Evolutionary conservation across 2,113 vertebrate species (phyloP).

Genomic region (Serinus canaria): DNA sequence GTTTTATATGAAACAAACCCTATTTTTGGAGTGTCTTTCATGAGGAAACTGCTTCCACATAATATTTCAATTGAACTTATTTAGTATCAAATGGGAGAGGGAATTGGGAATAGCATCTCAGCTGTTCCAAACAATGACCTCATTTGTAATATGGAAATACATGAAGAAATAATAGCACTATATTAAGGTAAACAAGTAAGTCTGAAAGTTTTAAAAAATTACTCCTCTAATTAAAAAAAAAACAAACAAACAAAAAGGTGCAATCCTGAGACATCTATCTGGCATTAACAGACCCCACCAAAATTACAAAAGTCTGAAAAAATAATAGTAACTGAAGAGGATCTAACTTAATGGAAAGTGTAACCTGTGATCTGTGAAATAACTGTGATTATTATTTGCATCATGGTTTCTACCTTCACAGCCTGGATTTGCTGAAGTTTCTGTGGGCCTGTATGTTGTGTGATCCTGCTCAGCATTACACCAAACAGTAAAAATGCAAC

Average conservation of each 20-base stretch:
- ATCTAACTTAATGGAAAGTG: not conserved
- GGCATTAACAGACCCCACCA: not conserved
- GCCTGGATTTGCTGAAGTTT: not conserved
- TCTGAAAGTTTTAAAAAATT: not conserved
- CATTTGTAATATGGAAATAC: not conserved
- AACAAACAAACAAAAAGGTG: not conserved
- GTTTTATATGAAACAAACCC: not conserved
- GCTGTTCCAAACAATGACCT: not conserved
- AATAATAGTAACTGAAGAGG: not conserved
- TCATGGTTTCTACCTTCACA: not conserved
- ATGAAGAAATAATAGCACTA: not conserved
- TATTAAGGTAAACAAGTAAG: not conserved
- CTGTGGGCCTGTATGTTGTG: too few species aligned
- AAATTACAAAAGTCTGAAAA: not conserved
- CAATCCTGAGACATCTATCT: not conserved
- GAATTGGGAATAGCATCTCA: not conserved
- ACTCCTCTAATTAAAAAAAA: not conserved
- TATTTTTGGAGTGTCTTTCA: not conserved
- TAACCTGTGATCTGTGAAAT: not conserved
- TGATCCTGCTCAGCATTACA: not conserved
- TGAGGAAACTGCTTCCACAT: not conserved
- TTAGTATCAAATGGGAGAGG: not conserved
- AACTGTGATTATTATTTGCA: not conserved
- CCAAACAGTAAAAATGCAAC: not conserved
- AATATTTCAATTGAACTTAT: not conserved